Evolutionary conservation across 2,888 invertebrate species (phyloP), one percentile per base, ranked within the genome.

Genomic region (Tolmerus cingulatus): DNA sequence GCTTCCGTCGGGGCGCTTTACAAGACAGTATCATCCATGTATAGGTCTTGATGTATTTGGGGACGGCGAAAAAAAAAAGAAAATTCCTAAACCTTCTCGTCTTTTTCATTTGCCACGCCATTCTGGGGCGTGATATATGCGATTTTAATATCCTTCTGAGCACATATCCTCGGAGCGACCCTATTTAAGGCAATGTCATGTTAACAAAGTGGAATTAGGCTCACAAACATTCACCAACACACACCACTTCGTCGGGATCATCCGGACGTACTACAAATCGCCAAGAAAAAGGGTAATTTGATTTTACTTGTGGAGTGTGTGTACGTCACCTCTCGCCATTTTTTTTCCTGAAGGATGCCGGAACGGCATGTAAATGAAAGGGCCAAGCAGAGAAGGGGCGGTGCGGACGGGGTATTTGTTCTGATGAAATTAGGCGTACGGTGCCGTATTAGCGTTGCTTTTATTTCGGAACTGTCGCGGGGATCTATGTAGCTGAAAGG

Each of bases 101-200:
- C 82, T 57, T 66, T 82, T 66, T 66, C 82, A 82, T 82, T 82
- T 82, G 82, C 82, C 82, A 57, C 57, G 82, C 82, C 82, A 55
- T 82, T 82, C 82, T 37, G 57, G 82, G 82, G 37, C 82, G 66
- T 82, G 82, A 82, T 82, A 82, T 82, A 82, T 82, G 82, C 51
- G 82, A 82, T 82, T 82, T 82, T 82, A 82, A 82, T 82, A 66
- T 82, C 82, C 82, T 82, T 82, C 66, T 66, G 82, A 82, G 82
- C 57, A 82, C 82, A 82, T 27, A 82, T 82, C 82, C 82, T 66
- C n/a, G 57, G 57, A 82, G 37, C 66, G 66, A 82, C 82, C 82
- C 57, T 57, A 82, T 82, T 82, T 82, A 82, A 82, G 82, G 82
- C 66, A 82, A 82, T 82, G 82, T 82, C 82, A 82, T 82, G 82